phyloP scores from a whole-genome alignment of 2,113 vertebrate species.

The Sigmodon hispidus region DNA sequence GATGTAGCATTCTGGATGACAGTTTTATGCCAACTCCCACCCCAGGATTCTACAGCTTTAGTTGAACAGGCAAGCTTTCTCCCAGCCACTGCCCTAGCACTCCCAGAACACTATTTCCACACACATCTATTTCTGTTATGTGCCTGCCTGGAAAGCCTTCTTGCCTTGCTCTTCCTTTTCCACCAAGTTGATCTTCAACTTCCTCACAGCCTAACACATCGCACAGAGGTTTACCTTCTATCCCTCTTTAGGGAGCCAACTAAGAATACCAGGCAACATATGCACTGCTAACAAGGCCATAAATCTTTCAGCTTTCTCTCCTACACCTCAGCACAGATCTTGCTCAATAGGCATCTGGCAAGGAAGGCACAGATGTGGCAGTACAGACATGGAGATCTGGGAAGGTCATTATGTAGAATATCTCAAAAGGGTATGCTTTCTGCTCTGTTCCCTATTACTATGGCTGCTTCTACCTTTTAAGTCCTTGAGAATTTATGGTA shows the following conservation, averaged over 20 bases:
- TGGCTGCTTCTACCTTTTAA: constrained; percentile 56
- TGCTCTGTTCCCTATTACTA: constrained; percentile 64
- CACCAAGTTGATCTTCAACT: neutral
- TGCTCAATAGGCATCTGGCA: constrained; percentile 25
- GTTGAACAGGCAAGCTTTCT: neutral
- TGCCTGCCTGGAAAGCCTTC: neutral
- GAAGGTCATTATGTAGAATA: constrained; percentile 64
- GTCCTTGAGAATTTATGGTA: constrained; percentile 58
- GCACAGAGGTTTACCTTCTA: neutral
- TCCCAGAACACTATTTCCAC: neutral
- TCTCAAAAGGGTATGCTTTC: constrained; percentile 32
- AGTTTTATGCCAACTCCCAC: too few species aligned
- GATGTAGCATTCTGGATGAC: neutral
- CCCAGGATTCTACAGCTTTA: neutral
- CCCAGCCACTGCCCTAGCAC: too few species aligned
- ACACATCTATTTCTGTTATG: neutral
- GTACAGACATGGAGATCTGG: constrained; percentile 15
- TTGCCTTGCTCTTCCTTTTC: neutral
- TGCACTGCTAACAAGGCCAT: neutral
- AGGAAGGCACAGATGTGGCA: constrained; percentile 29
- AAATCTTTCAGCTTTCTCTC: neutral
- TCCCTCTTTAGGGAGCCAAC: neutral
- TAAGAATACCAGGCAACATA: neutral
- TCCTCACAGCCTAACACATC: neutral
- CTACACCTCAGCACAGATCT: neutral